Evolutionary conservation across 2,797 vertebrate genomes (phyloP).

Genomic region (Okamejei kenojei): DNA sequence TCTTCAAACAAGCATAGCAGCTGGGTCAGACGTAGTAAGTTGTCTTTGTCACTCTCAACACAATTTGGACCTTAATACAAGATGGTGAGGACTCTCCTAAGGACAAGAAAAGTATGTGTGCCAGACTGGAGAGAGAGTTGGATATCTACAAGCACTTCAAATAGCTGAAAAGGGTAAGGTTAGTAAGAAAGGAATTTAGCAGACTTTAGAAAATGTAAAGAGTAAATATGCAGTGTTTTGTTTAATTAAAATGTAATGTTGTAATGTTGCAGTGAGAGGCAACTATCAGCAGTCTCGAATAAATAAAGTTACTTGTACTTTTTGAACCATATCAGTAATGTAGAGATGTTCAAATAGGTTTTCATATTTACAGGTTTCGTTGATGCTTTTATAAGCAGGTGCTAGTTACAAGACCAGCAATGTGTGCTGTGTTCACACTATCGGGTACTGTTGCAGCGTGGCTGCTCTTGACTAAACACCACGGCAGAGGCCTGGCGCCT

Average conservation of each 20-base stretch:
- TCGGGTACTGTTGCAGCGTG: too few relatives aligned
- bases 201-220: background rate
- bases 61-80: background rate
- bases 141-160: slow-evolving; percentile 27
- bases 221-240: background rate
- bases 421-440: background rate
- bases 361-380: background rate
- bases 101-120: background rate
- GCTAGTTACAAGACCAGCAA: background rate
- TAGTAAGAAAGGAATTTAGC: background rate
- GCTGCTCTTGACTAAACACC: too few relatives aligned
- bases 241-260: background rate
- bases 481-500: too few relatives aligned
- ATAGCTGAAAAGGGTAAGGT: slow-evolving; percentile 21
- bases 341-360: background rate
- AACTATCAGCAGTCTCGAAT: background rate
- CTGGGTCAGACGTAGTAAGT: background rate
- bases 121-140: background rate
- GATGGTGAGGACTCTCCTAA: background rate
- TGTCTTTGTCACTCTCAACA: background rate
- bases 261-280: background rate
- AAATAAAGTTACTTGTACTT: background rate
- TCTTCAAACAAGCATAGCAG: background rate
- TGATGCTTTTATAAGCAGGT: background rate
- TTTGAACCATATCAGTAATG: background rate